A percentile compares a stretch with the other conserved stretches of the same genome.
Conservation (phyloP, 2,113 vertebrate genomes). For the Pholis gunnellus region DNA sequence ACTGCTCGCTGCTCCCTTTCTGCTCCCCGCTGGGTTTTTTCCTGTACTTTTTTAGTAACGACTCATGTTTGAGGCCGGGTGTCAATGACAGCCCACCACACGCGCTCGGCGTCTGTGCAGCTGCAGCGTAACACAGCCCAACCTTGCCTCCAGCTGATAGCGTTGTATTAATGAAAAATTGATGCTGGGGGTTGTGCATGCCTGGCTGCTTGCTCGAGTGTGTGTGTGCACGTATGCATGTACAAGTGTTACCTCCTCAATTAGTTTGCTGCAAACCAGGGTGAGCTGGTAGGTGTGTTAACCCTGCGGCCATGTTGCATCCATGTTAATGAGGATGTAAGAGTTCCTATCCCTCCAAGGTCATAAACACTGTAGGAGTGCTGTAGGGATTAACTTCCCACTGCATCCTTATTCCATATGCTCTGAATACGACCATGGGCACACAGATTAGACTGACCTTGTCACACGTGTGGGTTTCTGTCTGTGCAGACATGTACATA, state of each 20-base stretch:
- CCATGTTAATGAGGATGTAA: conserved; percentile 77
- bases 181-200: conserved; percentile 53
- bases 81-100: conserved; percentile 71
- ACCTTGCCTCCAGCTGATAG: conserved; percentile 71
- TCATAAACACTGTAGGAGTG: conserved; percentile 50
- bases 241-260: conserved; percentile 25
- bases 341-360: conserved; percentile 70
- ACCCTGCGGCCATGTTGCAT: conserved; percentile 58
- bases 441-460: conserved; percentile 47
- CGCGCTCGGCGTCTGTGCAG: conserved; percentile 45
- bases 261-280: conserved; percentile 39
- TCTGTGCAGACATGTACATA: conserved; percentile 11
- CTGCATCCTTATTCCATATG: conserved; percentile 57
- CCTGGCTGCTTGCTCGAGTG: conserved; percentile 8
- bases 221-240: conserved; percentile 10
- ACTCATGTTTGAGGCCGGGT: conserved; percentile 62
- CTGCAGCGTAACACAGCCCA: conserved; percentile 39
- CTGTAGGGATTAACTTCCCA: conserved; percentile 64
- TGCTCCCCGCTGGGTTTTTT: conserved; percentile 45
- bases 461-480: conserved; percentile 22
- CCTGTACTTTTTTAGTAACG: conserved; percentile 48
- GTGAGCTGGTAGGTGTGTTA: conserved; percentile 49
- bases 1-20: conserved; percentile 15
- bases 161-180: conserved; percentile 71
- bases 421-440: conserved; percentile 20